A percentile compares a stretch with the other conserved stretches of the same genome.
These are phyloP conservation scores for Idaea biselata DNA, from an alignment of 2,888 invertebrate genomes.

Conservation along the genomic window DNA sequence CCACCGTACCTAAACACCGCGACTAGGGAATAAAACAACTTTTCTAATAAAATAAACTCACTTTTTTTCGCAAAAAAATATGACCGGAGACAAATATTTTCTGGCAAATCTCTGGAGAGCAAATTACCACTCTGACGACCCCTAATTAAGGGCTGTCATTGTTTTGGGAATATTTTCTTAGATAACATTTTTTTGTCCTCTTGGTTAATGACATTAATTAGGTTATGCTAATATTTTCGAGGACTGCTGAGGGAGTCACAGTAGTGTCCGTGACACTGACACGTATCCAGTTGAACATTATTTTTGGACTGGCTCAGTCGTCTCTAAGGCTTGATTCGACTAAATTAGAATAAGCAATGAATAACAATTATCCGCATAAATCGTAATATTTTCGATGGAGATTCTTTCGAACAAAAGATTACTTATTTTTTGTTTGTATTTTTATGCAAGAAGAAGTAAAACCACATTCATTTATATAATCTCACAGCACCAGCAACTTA, in stretches of 20 bases:
- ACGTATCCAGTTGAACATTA: neutral
- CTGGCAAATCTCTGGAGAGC: conserved; percentile 19
- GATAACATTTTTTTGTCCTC: conserved; percentile 38
- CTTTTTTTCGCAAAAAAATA: conserved; percentile 1
- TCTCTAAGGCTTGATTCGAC: no score
- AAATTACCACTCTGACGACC: conserved; percentile 59
- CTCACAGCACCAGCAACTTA: no score
- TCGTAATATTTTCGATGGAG: no score
- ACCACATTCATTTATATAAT: no score
- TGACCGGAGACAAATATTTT: neutral
- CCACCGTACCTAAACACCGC: neutral
- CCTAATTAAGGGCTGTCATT: conserved; percentile 57
- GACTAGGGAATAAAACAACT: neutral
- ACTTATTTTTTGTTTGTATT: no score
- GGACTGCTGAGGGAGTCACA: neutral
- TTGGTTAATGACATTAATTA: conserved; percentile 7
- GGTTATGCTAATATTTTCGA: neutral
- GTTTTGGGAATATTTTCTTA: conserved; percentile 38
- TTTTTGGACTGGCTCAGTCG: no score
- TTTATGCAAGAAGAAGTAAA: no score
- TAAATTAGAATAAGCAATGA: no score
- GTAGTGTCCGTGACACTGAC: neutral
- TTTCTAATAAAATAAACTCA: neutral
- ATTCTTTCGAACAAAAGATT: no score
- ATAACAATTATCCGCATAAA: no score